Base-by-base conservation (phyloP, 2,113 vertebrate genomes). In the Pituophis catenifer region DNA sequence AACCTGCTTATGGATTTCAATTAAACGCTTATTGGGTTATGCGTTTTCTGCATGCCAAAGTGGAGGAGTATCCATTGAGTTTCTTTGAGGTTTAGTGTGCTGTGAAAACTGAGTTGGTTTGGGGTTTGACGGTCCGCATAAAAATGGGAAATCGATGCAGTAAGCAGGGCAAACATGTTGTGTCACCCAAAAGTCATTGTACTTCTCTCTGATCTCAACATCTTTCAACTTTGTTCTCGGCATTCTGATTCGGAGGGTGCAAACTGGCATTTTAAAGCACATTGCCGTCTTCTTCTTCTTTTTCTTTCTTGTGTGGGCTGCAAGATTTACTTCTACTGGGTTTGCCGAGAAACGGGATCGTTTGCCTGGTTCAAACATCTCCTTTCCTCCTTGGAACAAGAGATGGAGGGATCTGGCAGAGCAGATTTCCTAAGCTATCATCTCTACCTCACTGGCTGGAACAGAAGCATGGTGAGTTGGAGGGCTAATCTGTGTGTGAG, bases 281-380 rank as follows among this genome's bases (percentile, higher is more conserved):
- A 5, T 52, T 29, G 6, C 11, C 11, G 0, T 53, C 81, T 29
- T 65, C 48, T 50, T 50, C 48, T 19, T 89, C n/a, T 53, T 96
- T 93, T 59, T 17, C 55, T 33, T 38, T 5, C 24, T 15, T 17
- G 5, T 2, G 26, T 53, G 65, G 91, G 23, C 87, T 92, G 96
- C 58, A 97, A 99, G 99, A 99, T 99, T 91, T 99, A 99, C 88
- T 99, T 99, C 95, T 99, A 99, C 93, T 99, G 99, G 99, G 97
- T 99, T 50, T 99, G 98, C 94, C 98, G 98, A 62, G 99, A 99
- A 96, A 99, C 98, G 0, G 97, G 98, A 93, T 98, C 99, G 26
- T 99, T 99, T 0, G 98, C 98, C 95, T 99, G 99, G 98, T 99
- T 99, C 95, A 99, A 98, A 0, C 98, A 99, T 96, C 97, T 99